A percentile compares a stretch with the other conserved stretches of the same genome.
Conservation (phyloP, 2,888 invertebrate species). For the Pyrrhia umbra region DNA sequence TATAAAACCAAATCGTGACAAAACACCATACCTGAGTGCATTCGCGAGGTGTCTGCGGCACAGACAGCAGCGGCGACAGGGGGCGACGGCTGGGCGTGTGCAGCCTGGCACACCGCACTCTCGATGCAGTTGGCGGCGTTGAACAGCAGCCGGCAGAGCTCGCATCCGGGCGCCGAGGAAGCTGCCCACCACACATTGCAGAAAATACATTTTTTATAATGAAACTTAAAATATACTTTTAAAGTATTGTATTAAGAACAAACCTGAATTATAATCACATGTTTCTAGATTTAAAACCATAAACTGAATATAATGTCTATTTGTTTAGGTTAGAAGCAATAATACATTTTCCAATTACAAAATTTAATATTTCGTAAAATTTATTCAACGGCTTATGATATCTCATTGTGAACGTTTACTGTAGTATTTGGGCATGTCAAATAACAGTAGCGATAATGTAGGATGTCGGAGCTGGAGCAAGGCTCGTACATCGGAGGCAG, state of each 20-base stretch:
- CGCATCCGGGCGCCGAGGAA: slow-evolving; percentile 72
- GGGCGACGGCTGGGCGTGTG: slow-evolving; percentile 57
- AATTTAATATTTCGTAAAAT: background rate
- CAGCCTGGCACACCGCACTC: slow-evolving; percentile 81
- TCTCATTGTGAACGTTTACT: background rate
- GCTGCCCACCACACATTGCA: slow-evolving; percentile 64
- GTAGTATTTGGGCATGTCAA: background rate
- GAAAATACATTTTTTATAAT: slow-evolving; percentile 12
- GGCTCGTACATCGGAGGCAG: slow-evolving; percentile 85
- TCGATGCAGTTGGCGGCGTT: slow-evolving; percentile 83
- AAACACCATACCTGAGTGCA: slow-evolving; percentile 56
- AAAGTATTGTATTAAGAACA: background rate
- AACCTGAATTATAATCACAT: background rate
- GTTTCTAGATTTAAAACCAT: too few relatives aligned
- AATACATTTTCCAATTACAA: background rate
- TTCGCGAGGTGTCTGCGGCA: slow-evolving; percentile 45
- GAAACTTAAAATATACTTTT: background rate
- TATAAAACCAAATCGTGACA: too few relatives aligned
- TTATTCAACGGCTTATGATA: background rate
- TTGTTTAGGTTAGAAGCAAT: background rate
- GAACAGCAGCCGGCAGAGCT: slow-evolving; percentile 80
- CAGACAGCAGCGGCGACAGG: slow-evolving; percentile 48
- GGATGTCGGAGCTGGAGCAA: slow-evolving; percentile 62
- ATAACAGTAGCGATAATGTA: slow-evolving; percentile 3
- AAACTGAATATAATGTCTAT: too few relatives aligned